Conservation (phyloP, 1,140 invertebrate species). For the Nephotettix cincticeps region DNA sequence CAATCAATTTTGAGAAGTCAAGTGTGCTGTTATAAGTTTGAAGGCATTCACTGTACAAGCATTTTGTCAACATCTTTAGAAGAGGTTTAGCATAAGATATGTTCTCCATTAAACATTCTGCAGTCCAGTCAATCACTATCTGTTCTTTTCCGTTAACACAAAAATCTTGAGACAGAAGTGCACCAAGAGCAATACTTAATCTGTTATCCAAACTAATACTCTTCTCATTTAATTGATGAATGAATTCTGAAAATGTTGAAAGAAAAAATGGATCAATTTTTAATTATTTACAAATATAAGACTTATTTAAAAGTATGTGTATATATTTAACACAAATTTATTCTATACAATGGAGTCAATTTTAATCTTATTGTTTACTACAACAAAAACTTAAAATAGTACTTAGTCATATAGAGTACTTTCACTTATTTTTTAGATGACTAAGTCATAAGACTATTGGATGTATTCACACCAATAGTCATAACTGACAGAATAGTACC, state of each 20-base stretch:
- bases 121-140: constrained; percentile 1
- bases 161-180: constrained; percentile 3
- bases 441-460: too few species aligned
- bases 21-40: not conserved
- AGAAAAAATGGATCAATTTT: not conserved
- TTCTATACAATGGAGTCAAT: too few species aligned
- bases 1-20: not conserved
- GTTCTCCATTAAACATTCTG: not conserved
- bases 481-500: too few species aligned
- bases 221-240: not conserved
- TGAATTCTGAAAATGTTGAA: not conserved
- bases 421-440: too few species aligned
- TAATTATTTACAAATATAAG: too few species aligned
- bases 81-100: not conserved
- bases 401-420: too few species aligned
- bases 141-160: not conserved
- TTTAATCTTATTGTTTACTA: too few species aligned
- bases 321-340: too few species aligned
- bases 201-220: not conserved
- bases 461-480: too few species aligned
- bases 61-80: not conserved
- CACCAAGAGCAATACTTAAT: constrained; percentile 1
- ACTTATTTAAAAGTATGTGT: too few species aligned
- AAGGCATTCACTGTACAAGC: not conserved
- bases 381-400: too few species aligned